These are phyloP conservation scores for Apolygus lucorum DNA, from an alignment of 1,140 invertebrate genomes.

Conservation along the genomic window DNA sequence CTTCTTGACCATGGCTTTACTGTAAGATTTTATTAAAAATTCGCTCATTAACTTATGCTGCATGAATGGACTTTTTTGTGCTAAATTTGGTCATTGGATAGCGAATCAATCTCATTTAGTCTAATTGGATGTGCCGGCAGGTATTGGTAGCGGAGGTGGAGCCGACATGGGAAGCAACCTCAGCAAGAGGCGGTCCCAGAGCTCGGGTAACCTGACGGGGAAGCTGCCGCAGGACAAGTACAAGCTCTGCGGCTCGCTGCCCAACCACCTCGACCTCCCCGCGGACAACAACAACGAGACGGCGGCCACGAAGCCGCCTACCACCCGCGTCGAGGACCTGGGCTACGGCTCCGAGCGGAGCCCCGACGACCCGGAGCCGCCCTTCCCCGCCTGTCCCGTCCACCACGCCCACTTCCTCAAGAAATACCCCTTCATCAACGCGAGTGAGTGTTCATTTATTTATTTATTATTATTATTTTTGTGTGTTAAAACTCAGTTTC, in stretches of 20 bases:
- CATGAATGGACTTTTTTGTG: too few relatives aligned
- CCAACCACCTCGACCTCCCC: conserved; percentile 61
- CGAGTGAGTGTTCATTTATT: conserved; percentile 49
- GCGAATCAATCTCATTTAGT: too few relatives aligned
- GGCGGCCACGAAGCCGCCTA: conserved; percentile 51
- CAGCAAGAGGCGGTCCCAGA: conserved; percentile 58
- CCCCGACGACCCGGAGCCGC: conserved; percentile 62
- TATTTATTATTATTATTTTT: neutral
- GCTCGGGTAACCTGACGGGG: conserved; percentile 47
- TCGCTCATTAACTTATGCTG: too few relatives aligned
- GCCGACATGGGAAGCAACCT: conserved; percentile 60
- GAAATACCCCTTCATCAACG: conserved; percentile 53
- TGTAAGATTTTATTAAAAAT: too few relatives aligned
- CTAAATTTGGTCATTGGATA: too few relatives aligned
- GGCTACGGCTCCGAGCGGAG: conserved; percentile 69
- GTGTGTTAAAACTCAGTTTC: too few relatives aligned
- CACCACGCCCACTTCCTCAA: conserved; percentile 41
- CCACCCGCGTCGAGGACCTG: conserved; percentile 45
- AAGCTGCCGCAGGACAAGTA: conserved; percentile 37
- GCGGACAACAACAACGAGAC: conserved; percentile 49
- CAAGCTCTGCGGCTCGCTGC: conserved; percentile 54
- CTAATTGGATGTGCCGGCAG: too few relatives aligned
- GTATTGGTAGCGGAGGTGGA: conserved; percentile 8
- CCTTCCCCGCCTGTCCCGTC: conserved; percentile 41
- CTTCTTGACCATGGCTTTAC: too few relatives aligned